Percentiles rank a stretch among this genome's conserved stretches.
phyloP scores from a whole-genome alignment of 2,113 vertebrate genomes.

The Chroicocephalus ridibundus region DNA sequence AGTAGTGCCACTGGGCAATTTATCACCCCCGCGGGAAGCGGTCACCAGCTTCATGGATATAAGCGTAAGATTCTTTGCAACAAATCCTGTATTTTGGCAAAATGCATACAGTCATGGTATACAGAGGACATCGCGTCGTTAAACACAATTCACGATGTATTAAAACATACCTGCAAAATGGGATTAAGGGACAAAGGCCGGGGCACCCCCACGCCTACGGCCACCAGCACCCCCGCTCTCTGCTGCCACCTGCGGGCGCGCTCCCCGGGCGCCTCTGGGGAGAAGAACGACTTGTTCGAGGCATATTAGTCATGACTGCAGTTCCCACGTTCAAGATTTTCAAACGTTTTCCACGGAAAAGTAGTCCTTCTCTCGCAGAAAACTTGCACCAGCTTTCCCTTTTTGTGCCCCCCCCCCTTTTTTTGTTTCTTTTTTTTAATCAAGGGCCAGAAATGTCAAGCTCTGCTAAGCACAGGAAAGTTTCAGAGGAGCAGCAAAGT shows the following conservation, averaged over 20 bases:
- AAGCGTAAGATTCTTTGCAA: not conserved
- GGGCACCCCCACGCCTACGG: rapidly evolving
- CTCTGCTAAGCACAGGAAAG: not conserved
- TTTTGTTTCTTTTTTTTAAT: not conserved
- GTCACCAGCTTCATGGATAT: not conserved
- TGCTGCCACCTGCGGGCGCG: constrained; percentile 31
- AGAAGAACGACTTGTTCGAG: too few relatives aligned
- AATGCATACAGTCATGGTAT: not conserved
- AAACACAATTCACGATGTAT: not conserved
- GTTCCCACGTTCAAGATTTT: not conserved
- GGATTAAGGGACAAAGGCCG: not conserved
- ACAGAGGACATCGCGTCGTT: not conserved
- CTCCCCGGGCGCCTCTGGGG: too few relatives aligned
- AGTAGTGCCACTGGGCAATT: not conserved
- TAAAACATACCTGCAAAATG: not conserved
- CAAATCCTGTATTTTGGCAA: not conserved
- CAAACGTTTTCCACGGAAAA: rapidly evolving
- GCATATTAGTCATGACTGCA: not conserved
- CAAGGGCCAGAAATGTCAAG: not conserved
- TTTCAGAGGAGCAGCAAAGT: not conserved
- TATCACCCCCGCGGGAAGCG: not conserved
- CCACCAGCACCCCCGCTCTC: not conserved
- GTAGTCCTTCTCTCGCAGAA: not conserved
- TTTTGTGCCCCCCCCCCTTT: not conserved
- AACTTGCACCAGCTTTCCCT: not conserved